Evolutionary conservation across 2,888 invertebrate genomes (phyloP).

Genomic region (Phragmatobia fuliginosa): DNA sequence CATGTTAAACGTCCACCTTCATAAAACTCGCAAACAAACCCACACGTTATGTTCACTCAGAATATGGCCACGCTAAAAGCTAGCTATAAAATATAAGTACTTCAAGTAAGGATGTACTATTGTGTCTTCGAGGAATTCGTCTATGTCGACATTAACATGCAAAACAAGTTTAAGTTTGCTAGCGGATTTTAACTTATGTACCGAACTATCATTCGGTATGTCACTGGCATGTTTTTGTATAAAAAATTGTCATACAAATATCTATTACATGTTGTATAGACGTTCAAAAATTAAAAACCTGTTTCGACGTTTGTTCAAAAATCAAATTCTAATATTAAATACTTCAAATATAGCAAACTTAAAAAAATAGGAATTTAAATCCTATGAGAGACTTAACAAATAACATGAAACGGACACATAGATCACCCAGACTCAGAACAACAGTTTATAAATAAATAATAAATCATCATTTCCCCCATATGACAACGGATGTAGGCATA

Average conservation of each 20-base stretch:
- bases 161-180: constrained; percentile 27
- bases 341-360: too few relatives aligned
- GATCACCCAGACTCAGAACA: too few relatives aligned
- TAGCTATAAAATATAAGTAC: constrained; percentile 26
- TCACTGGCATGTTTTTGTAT: not conserved
- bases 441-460: too few relatives aligned
- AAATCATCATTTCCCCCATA: not conserved
- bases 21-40: constrained; percentile 1
- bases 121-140: constrained; percentile 26
- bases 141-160: constrained; percentile 34
- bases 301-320: not conserved
- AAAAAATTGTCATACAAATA: not conserved
- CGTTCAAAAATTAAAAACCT: too few relatives aligned
- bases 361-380: too few relatives aligned
- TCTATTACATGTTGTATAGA: not conserved
- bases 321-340: not conserved
- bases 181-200: constrained; percentile 26
- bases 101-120: constrained; percentile 26
- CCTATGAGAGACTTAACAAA: too few relatives aligned
- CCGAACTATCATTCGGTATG: constrained; percentile 1
- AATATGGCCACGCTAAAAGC: constrained; percentile 25
- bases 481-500: not conserved
- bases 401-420: too few relatives aligned
- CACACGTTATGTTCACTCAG: constrained; percentile 7
- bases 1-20: constrained; percentile 1